These are phyloP conservation scores for Aurelia sp. DNA, from an alignment of 30 jellyfish, hydroid and myxozoan species.

Conservation along the genomic window DNA sequence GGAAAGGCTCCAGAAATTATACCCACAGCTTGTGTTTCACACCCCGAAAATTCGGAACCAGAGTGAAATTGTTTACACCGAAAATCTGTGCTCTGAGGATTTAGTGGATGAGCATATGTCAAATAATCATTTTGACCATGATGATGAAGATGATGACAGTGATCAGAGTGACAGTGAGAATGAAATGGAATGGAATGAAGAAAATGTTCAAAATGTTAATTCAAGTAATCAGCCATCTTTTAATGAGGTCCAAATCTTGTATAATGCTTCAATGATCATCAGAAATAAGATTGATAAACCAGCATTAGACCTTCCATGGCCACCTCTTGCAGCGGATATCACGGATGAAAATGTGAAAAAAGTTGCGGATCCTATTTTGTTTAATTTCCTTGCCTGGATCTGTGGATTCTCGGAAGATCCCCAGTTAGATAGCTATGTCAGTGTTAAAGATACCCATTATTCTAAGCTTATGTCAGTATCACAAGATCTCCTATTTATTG, in stretches of 20 bases:
- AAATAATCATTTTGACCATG: background rate
- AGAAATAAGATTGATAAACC: background rate
- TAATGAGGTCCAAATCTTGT: slow-evolving; percentile 9
- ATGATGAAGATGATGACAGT: slow-evolving; percentile 9
- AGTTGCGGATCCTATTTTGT: slow-evolving; percentile 36
- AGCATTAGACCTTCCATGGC: slow-evolving; percentile 43
- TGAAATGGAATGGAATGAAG: slow-evolving; percentile 1
- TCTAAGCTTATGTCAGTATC: slow-evolving; percentile 22
- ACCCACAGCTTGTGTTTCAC: slow-evolving; percentile 51
- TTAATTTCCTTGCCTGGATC: slow-evolving; percentile 72
- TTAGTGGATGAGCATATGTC: slow-evolving; percentile 27
- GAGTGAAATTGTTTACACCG: slow-evolving; percentile 10
- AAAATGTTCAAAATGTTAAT: background rate
- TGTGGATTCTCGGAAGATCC: slow-evolving; percentile 61
- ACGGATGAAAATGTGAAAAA: slow-evolving; percentile 14
- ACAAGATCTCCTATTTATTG: slow-evolving; percentile 46
- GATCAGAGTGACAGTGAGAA: background rate
- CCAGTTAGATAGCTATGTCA: slow-evolving; percentile 35
- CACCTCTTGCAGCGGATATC: slow-evolving; percentile 74
- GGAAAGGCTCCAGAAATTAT: slow-evolving; percentile 10
- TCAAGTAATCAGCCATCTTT: slow-evolving; percentile 8
- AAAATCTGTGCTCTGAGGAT: slow-evolving; percentile 36
- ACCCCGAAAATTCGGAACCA: slow-evolving; percentile 26
- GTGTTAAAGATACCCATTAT: slow-evolving; percentile 4
- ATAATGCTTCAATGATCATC: slow-evolving; percentile 29